Conservation (phyloP, 2,113 vertebrate species). For the Aegotheles bennettii region DNA sequence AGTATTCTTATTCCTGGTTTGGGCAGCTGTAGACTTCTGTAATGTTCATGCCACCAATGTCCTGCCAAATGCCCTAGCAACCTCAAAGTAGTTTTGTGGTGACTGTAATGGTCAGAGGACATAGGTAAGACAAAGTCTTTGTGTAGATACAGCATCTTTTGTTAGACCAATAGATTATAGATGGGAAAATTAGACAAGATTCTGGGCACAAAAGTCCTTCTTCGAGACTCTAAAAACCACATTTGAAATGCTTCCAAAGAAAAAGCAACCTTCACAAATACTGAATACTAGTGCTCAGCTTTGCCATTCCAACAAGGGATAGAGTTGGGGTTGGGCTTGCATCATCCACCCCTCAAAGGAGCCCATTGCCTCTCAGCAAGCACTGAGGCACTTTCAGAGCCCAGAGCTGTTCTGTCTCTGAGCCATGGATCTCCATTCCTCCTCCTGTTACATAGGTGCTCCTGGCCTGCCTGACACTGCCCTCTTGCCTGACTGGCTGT, state of each 20-base stretch:
- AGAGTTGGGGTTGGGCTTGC: neutral
- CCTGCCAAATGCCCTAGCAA: neutral
- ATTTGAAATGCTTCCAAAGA: neutral
- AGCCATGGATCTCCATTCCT: neutral
- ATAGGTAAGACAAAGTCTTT: neutral
- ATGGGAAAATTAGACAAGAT: neutral
- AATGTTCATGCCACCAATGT: neutral
- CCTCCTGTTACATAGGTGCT: accelerated
- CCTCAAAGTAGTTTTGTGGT: neutral
- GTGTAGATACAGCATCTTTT: neutral
- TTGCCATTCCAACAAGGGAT: neutral
- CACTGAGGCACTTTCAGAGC: neutral
- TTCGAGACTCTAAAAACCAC: neutral
- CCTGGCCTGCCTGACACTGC: neutral
- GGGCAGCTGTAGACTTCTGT: neutral
- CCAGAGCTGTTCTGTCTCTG: accelerated
- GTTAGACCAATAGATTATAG: neutral
- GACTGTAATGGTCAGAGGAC: neutral
- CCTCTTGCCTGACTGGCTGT: neutral
- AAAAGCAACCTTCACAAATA: neutral
- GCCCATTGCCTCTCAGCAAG: accelerated
- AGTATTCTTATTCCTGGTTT: neutral
- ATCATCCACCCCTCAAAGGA: neutral
- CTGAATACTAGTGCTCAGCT: neutral
- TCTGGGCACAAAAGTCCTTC: neutral